Percentiles rank a stretch among this genome's conserved stretches.
Conservation (phyloP, 2,888 invertebrate genomes). For the Andrena flavipes region DNA sequence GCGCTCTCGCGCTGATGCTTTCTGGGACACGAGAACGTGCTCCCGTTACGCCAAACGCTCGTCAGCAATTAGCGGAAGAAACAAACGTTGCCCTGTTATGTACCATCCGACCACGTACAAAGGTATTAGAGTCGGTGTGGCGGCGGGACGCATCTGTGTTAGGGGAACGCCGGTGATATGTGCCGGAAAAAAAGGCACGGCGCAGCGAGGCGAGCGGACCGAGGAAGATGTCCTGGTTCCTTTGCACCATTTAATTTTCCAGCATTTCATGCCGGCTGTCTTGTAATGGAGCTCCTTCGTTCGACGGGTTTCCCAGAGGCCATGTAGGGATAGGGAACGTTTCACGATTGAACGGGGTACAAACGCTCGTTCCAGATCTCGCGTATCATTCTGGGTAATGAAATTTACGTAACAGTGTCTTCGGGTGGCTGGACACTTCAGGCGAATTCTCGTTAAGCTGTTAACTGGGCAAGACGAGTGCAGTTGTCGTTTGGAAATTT, state of each 20-base stretch:
- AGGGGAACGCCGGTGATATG: constrained; percentile 36
- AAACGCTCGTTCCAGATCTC: too few relatives aligned
- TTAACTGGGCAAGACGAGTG: too few relatives aligned
- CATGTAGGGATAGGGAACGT: too few relatives aligned
- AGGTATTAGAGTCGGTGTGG: constrained; percentile 56
- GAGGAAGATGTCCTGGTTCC: constrained; percentile 59
- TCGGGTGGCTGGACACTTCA: too few relatives aligned
- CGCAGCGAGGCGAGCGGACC: constrained; percentile 41
- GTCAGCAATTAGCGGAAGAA: constrained; percentile 80
- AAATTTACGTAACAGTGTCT: too few relatives aligned
- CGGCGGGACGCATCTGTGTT: constrained; percentile 31
- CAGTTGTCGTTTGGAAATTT: too few relatives aligned
- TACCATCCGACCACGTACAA: constrained; percentile 66
- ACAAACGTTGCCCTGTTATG: constrained; percentile 79
- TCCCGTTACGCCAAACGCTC: constrained; percentile 80
- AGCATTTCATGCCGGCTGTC: background rate
- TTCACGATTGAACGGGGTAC: too few relatives aligned
- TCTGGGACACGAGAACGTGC: constrained; percentile 74
- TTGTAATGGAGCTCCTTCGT: too few relatives aligned
- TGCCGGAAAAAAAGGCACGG: constrained; percentile 52
- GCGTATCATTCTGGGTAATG: too few relatives aligned
- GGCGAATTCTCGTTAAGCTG: too few relatives aligned
- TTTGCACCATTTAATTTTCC: constrained; percentile 31
- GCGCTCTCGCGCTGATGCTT: constrained; percentile 46
- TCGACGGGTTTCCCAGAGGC: too few relatives aligned